A percentile compares a stretch with the other conserved stretches of the same genome.
These are phyloP conservation scores for Orchestia grillus DNA, from an alignment of 1,140 invertebrate genomes.

Conservation along the genomic window DNA sequence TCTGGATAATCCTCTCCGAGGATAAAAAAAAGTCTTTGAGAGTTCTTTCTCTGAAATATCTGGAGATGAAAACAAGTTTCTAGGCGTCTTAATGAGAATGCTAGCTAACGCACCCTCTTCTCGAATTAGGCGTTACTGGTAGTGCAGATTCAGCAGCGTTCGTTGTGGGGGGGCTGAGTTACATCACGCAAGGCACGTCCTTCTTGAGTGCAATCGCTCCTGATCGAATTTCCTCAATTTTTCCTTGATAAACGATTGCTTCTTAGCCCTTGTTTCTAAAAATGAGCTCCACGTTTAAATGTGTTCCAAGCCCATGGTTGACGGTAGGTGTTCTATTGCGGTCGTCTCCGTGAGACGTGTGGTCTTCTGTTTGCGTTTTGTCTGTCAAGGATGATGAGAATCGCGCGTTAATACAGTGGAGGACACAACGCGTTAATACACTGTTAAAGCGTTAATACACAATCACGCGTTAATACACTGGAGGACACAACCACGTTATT, in stretches of 20 bases:
- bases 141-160: neutral
- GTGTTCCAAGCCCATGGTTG: neutral
- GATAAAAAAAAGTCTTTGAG: too few species aligned
- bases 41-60: too few species aligned
- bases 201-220: neutral
- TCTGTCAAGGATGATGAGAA: neutral
- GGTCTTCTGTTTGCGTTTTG: neutral
- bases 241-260: neutral
- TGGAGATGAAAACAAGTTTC: neutral
- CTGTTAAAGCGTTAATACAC: too few species aligned
- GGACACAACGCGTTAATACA: neutral
- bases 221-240: neutral
- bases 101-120: neutral
- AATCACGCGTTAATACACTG: too few species aligned
- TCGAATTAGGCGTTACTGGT: neutral
- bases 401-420: too few species aligned
- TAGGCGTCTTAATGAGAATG: neutral
- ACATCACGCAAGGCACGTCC: neutral
- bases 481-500: neutral
- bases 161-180: neutral
- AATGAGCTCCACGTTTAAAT: neutral
- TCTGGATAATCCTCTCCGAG: too few species aligned
- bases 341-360: neutral
- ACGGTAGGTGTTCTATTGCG: neutral
- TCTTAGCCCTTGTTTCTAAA: too few species aligned